Evolutionary conservation across 2,113 vertebrate genomes (phyloP), one percentile per base, ranked within the genome.

Genomic region (Paedocypris sp.): DNA sequence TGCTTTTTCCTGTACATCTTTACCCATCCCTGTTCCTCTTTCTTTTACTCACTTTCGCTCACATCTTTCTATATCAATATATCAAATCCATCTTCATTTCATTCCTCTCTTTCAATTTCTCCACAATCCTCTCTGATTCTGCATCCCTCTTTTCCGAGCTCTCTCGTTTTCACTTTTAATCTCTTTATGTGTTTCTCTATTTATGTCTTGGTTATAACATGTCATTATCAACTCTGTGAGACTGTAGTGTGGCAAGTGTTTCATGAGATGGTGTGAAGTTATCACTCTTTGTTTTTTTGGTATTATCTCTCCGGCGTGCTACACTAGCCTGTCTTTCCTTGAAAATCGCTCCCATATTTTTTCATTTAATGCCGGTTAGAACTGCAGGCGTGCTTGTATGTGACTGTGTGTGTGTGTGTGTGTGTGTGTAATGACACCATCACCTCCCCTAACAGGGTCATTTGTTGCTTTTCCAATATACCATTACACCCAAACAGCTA

Each of bases 391-490:
- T 11, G 35, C 49, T 48, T 48, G 28, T 29, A 22, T 32, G 35
- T 22, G 60, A n/a, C 50, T 10, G 11, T 39, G 39, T 20, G 56
- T 41, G 32, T 47, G 47, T 35, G 49, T 10, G 57, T 18, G n/a
- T n/a, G 39, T 45, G 54, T 32, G 31, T 54, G 54, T 72, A 69
- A 74, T 74, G 69, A 68, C 62, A 71, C 62, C 47, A 58, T 66
- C 65, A 68, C 63, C 67, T 71, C 60, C 38, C 59, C 60, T 71
- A 72, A 66, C 52, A 62, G 60, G 66, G 66, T 67, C 73, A 72
- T 72, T 69, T 72, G 60, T 72, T 66, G 69, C 66, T 54, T 70
- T 70, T 73, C 54, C 69, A 71, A 74, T 72, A 74, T 72, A 63
- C 69, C 67, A 69, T 72, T 72, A 74, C 47, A 28, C 50, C 15